Conservation (phyloP, 2,113 vertebrate genomes). For the Pelusios castaneus region DNA sequence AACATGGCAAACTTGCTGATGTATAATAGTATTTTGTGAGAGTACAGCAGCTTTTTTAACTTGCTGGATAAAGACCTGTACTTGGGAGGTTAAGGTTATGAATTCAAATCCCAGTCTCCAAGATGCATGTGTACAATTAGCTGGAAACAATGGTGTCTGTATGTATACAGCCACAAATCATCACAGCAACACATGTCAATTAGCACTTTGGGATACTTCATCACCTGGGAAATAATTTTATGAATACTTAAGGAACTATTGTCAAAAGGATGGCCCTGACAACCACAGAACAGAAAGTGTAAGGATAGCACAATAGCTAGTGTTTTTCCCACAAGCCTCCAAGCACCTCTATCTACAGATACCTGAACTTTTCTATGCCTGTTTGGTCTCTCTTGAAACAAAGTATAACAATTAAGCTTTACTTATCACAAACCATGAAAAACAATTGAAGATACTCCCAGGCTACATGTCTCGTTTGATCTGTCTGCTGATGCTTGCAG, state of each 20-base stretch:
- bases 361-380: slow-evolving; percentile 8
- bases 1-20: not conserved
- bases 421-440: slow-evolving; percentile 17
- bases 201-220: slow-evolving; percentile 50
- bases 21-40: slow-evolving; percentile 4
- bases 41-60: slow-evolving; percentile 28
- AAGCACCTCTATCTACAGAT: slow-evolving; percentile 2
- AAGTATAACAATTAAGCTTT: slow-evolving; percentile 51
- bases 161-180: slow-evolving; percentile 7
- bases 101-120: slow-evolving; percentile 44
- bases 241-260: slow-evolving; percentile 46
- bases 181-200: slow-evolving; percentile 57
- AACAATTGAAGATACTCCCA: not conserved
- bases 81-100: not conserved
- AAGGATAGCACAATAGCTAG: slow-evolving; percentile 30
- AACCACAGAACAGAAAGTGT: slow-evolving; percentile 3
- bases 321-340: slow-evolving; percentile 33
- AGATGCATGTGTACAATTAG: not conserved
- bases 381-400: slow-evolving; percentile 22
- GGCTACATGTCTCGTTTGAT: slow-evolving; percentile 12
- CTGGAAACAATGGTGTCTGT: slow-evolving; percentile 46
- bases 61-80: slow-evolving; percentile 15
- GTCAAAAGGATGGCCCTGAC: slow-evolving; percentile 5
- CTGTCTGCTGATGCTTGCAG: not conserved
- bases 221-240: slow-evolving; percentile 48